Evolutionary conservation across 2,888 invertebrate genomes (phyloP).

Genomic region (Periphyllus acericola): DNA sequence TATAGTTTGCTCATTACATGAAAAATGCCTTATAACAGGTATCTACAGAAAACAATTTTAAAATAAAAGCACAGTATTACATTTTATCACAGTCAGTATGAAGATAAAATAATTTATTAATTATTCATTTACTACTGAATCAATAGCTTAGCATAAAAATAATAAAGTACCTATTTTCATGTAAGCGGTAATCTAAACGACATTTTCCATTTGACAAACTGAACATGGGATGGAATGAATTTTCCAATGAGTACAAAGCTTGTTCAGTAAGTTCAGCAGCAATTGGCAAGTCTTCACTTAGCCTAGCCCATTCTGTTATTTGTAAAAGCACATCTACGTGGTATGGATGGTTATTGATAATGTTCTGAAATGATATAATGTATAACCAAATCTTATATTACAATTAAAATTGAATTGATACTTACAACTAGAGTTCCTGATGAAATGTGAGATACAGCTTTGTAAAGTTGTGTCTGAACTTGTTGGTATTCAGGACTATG

Average conservation of each 20-base stretch:
- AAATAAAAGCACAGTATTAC: not conserved
- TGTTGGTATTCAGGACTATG: conserved; percentile 80
- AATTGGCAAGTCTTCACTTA: conserved; percentile 82
- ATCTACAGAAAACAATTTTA: not conserved
- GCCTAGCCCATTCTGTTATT: conserved; percentile 80
- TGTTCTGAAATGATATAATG: conserved; percentile 68
- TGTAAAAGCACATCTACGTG: conserved; percentile 85
- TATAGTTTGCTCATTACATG: too few relatives aligned
- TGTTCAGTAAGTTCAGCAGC: conserved; percentile 83
- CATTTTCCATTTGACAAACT: conserved; percentile 79
- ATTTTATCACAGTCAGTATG: too few relatives aligned
- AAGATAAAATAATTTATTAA: too few relatives aligned
- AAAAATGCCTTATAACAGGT: too few relatives aligned
- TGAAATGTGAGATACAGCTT: conserved; percentile 81
- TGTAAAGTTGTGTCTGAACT: conserved; percentile 78
- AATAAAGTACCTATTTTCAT: conserved; percentile 77
- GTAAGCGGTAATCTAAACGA: conserved; percentile 79
- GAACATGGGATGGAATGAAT: conserved; percentile 82
- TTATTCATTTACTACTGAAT: not conserved
- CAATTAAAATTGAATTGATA: conserved; percentile 45
- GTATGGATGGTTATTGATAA: conserved; percentile 80
- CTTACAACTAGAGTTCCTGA: conserved; percentile 80
- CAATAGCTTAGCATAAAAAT: not conserved
- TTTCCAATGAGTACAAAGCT: conserved; percentile 81
- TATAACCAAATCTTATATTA: not conserved